Evolutionary conservation across 2,797 vertebrate species (phyloP).

Genomic region (Coluber constrictor): DNA sequence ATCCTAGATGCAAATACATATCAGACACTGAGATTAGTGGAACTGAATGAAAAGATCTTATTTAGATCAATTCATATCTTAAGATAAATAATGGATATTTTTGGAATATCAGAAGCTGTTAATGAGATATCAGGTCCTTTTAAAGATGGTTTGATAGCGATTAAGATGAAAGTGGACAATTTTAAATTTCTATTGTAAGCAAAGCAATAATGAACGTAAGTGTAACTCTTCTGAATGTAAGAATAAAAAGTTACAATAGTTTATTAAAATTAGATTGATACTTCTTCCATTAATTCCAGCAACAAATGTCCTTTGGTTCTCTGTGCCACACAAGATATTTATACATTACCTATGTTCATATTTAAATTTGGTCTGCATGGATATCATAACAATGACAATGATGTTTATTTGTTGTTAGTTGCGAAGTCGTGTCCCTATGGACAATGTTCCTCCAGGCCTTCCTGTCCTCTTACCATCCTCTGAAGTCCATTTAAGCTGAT

Average conservation of each 20-base stretch:
- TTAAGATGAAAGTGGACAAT: not conserved
- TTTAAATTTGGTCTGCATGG: not conserved
- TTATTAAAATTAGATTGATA: not conserved
- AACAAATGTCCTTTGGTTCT: not conserved
- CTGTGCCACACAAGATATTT: not conserved
- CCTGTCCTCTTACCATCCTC: too few relatives aligned
- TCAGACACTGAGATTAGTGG: not conserved
- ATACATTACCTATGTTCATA: not conserved
- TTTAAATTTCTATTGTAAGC: not conserved
- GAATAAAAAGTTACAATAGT: not conserved
- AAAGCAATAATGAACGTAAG: not conserved
- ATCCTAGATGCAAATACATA: not conserved
- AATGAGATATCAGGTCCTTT: not conserved
- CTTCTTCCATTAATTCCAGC: not conserved
- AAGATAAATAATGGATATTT: not conserved
- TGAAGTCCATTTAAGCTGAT: too few relatives aligned
- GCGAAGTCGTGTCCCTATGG: too few relatives aligned
- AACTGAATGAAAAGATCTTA: not conserved
- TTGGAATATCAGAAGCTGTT: not conserved
- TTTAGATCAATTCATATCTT: not conserved
- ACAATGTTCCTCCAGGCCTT: too few relatives aligned
- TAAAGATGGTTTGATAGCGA: not conserved
- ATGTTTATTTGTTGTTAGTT: not conserved
- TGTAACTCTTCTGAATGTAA: too few relatives aligned
- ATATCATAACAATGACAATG: not conserved